A percentile compares a stretch with the other conserved stretches of the same genome.
Conservation (phyloP, 2,888 invertebrate genomes). For the Icerya purchasi region DNA sequence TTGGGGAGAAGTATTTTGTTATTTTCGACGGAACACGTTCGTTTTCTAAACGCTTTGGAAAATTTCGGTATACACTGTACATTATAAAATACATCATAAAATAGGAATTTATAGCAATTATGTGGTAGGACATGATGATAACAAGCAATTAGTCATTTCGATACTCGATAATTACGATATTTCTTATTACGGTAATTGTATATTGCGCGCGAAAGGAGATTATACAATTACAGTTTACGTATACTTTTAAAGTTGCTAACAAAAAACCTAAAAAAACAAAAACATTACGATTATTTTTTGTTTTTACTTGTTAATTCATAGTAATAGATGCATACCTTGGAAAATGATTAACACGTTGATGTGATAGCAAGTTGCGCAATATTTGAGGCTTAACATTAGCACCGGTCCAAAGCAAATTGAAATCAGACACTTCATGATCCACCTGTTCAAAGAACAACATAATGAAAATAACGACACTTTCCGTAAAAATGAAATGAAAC, state of each 20-base stretch:
- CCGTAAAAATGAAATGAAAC: too few relatives aligned
- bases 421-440: slow-evolving; percentile 46
- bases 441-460: slow-evolving; percentile 26
- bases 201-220: background rate
- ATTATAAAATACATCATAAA: too few relatives aligned
- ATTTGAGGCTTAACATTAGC: slow-evolving; percentile 78
- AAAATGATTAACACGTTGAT: slow-evolving; percentile 89
- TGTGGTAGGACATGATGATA: too few relatives aligned
- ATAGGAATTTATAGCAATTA: too few relatives aligned
- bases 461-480: too few relatives aligned
- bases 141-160: background rate
- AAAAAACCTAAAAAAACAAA: background rate
- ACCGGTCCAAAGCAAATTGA: slow-evolving; percentile 80
- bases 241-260: background rate
- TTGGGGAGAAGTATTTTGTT: too few relatives aligned
- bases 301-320: too few relatives aligned
- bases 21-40: too few relatives aligned
- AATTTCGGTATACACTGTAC: too few relatives aligned
- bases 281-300: too few relatives aligned
- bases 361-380: slow-evolving; percentile 53
- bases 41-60: too few relatives aligned
- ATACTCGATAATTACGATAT: background rate
- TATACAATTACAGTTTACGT: background rate
- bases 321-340: slow-evolving; percentile 50
- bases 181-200: background rate